Conservation (phyloP, 2,113 vertebrate species). For the Mesitornis unicolor region DNA sequence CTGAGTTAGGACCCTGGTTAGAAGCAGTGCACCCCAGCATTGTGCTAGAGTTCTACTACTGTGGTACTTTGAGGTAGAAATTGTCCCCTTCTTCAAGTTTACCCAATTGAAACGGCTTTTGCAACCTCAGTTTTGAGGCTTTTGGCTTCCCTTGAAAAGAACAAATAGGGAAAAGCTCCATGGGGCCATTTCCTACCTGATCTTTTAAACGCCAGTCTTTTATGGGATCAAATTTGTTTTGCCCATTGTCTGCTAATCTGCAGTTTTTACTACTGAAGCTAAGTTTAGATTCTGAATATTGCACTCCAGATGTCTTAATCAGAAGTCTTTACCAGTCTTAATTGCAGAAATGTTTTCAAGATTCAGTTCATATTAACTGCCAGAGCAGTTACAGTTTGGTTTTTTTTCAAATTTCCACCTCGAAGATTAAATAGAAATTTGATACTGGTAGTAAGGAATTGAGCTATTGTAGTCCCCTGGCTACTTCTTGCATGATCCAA, state of each 20-base stretch:
- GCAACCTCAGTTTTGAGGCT: not conserved
- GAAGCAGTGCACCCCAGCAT: not conserved
- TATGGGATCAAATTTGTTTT: not conserved
- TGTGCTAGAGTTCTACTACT: too few relatives aligned
- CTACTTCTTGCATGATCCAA: not conserved
- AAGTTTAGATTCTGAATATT: slow-evolving; percentile 19
- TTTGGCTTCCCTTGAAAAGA: not conserved
- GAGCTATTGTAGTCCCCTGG: too few relatives aligned
- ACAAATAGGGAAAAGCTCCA: not conserved
- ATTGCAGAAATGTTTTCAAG: slow-evolving; percentile 33
- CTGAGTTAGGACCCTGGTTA: not conserved
- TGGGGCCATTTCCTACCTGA: not conserved
- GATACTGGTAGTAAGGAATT: not conserved
- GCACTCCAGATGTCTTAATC: slow-evolving; percentile 37
- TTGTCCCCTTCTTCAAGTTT: not conserved
- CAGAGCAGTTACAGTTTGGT: not conserved
- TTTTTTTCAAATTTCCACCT: not conserved
- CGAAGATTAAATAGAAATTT: not conserved
- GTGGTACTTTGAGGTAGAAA: not conserved
- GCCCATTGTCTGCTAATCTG: not conserved
- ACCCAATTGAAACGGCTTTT: not conserved
- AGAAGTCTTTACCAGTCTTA: slow-evolving; percentile 39
- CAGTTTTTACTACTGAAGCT: slow-evolving; percentile 18
- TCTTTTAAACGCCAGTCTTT: not conserved
- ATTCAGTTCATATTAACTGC: not conserved